Evolutionary conservation across 1,140 invertebrate genomes (phyloP).

Genomic region (Hyposmocoma kahamanoa): DNA sequence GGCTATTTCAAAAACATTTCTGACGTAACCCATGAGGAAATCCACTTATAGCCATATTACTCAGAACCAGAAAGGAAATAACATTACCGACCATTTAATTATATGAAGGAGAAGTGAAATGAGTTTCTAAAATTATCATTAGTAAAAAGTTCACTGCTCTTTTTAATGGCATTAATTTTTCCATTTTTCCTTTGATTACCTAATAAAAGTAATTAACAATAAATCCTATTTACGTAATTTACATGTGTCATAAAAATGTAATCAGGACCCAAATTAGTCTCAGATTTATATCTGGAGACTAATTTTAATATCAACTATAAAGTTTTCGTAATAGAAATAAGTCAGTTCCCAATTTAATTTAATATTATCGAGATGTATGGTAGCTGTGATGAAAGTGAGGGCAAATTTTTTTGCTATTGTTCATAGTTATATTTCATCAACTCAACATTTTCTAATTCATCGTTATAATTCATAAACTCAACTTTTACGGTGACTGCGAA

Average conservation of each 20-base stretch:
- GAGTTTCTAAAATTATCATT: neutral
- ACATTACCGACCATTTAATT: neutral
- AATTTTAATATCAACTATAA: neutral
- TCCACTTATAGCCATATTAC: neutral
- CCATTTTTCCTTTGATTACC: too few relatives aligned
- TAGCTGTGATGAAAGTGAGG: too few relatives aligned
- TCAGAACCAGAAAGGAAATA: neutral
- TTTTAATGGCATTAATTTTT: neutral
- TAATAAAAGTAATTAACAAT: too few relatives aligned
- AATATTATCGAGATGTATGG: neutral
- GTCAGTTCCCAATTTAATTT: neutral
- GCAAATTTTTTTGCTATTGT: too few relatives aligned
- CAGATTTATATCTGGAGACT: neutral
- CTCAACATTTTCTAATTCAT: constrained; percentile 11
- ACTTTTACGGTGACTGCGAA: constrained; percentile 39
- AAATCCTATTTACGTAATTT: too few relatives aligned
- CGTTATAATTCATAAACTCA: constrained; percentile 19
- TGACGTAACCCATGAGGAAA: neutral
- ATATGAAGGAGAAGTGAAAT: neutral
- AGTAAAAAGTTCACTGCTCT: neutral
- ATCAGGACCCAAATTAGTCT: neutral
- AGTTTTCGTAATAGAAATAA: neutral
- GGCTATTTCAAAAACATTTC: constrained; percentile 3
- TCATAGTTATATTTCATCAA: neutral
- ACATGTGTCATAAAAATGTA: too few relatives aligned